Conservation (phyloP, 2,113 vertebrate species). For the Megaceryle maxima region DNA sequence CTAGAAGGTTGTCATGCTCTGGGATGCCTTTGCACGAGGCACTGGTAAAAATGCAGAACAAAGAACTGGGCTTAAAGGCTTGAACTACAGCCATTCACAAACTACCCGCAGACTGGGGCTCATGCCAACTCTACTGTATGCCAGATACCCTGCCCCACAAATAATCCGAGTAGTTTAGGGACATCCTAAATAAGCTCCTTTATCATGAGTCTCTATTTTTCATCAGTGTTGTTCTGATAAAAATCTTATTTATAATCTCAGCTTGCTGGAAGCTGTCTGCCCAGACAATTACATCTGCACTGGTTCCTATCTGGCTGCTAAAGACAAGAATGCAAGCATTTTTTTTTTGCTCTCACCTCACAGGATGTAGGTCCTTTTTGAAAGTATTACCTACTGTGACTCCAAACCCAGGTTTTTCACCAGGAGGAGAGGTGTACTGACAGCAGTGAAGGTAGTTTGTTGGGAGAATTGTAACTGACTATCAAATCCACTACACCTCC, state of each 20-base stretch:
- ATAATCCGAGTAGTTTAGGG: neutral
- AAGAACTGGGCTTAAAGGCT: neutral
- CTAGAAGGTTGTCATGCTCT: neutral
- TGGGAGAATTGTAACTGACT: neutral
- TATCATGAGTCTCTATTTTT: neutral
- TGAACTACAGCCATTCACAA: neutral
- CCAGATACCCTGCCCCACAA: neutral
- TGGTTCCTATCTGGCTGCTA: neutral
- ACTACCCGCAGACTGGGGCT: neutral
- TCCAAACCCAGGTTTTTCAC: neutral
- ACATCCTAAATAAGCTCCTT: neutral
- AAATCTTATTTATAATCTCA: neutral
- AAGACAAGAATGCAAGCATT: neutral
- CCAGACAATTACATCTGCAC: neutral
- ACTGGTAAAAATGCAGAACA: neutral
- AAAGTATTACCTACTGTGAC: neutral
- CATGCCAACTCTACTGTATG: neutral
- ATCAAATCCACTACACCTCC: neutral
- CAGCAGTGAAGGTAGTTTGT: neutral
- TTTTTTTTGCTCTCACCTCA: neutral
- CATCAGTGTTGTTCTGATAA: neutral
- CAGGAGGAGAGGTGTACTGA: neutral
- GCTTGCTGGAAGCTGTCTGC: neutral
- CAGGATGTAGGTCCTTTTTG: neutral
- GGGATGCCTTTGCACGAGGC: neutral